Evolutionary conservation across 2,113 vertebrate species (phyloP).

Genomic region (Syrmaticus mikado): DNA sequence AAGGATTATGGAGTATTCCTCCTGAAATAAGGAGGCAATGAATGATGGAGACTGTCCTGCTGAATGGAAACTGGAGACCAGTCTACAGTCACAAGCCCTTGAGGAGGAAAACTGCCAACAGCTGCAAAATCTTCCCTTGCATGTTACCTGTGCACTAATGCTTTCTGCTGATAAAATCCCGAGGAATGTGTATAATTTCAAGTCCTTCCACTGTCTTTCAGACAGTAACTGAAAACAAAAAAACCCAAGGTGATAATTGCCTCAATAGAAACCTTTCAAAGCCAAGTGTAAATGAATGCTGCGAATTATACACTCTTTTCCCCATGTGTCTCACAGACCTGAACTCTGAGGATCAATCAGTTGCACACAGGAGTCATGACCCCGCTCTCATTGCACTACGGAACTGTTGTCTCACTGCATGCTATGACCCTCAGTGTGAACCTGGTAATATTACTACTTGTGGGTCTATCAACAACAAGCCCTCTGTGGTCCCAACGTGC

Average conservation of each 20-base stretch:
- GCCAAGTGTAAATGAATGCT: not conserved
- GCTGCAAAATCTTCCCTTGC: not conserved
- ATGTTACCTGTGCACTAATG: not conserved
- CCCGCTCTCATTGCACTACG: slow-evolving; percentile 33
- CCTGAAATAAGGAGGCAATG: not conserved
- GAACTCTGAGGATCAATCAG: slow-evolving; percentile 50
- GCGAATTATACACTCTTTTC: not conserved
- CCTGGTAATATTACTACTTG: slow-evolving; percentile 53
- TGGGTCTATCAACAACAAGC: slow-evolving; percentile 45
- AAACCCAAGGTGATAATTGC: slow-evolving; percentile 4
- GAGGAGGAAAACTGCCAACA: not conserved
- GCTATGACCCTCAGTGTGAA: slow-evolving; percentile 48
- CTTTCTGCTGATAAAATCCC: slow-evolving; percentile 21
- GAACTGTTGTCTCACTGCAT: slow-evolving; percentile 51
- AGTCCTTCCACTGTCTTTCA: not conserved
- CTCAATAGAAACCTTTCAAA: slow-evolving; percentile 30
- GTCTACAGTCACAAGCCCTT: not conserved
- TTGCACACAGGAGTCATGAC: slow-evolving; percentile 31
- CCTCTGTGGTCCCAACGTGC: slow-evolving; percentile 44
- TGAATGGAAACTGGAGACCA: not conserved
- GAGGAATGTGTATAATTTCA: not conserved
- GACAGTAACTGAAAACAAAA: slow-evolving; percentile 8
- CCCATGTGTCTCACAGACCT: not conserved
- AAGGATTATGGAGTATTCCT: not conserved
- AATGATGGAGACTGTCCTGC: not conserved